Evolutionary conservation across 2,888 invertebrate species (phyloP).

Genomic region (Diachrysia chrysitis): DNA sequence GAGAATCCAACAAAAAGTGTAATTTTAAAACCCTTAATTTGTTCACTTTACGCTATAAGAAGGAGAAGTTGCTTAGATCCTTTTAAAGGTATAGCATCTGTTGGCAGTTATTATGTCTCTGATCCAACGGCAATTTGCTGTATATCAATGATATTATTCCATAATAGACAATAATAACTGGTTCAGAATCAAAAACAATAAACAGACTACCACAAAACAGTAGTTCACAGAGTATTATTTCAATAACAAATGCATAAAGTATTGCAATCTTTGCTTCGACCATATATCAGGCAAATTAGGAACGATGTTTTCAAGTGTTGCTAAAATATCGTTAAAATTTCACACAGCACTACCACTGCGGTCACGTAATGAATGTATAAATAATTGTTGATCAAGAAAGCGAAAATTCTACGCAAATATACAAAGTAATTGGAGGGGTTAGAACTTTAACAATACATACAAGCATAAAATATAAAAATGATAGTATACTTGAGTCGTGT

Average conservation of each 20-base stretch:
- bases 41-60: neutral
- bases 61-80: neutral
- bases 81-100: constrained; percentile 8
- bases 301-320: constrained; percentile 7
- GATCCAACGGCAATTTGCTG: constrained; percentile 20
- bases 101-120: constrained; percentile 19
- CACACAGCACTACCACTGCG: constrained; percentile 28
- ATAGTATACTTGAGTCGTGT: constrained; percentile 14
- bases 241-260: constrained; percentile 1
- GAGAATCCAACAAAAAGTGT: constrained; percentile 17
- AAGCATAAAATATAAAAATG: constrained; percentile 12
- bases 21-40: neutral
- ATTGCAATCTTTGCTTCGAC: constrained; percentile 12
- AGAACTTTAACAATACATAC: constrained; percentile 24
- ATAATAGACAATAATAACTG: constrained; percentile 23
- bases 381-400: constrained; percentile 65
- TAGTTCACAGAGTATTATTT: constrained; percentile 5
- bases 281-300: constrained; percentile 6
- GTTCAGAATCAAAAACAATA: constrained; percentile 33
- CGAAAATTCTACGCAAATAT: constrained; percentile 59
- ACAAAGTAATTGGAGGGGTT: constrained; percentile 50
- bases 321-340: constrained; percentile 44
- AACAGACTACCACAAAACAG: constrained; percentile 17
- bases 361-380: constrained; percentile 59
- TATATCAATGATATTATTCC: constrained; percentile 23